Evolutionary conservation across 2,888 invertebrate species (phyloP).

Genomic region (Beris morrisii): DNA sequence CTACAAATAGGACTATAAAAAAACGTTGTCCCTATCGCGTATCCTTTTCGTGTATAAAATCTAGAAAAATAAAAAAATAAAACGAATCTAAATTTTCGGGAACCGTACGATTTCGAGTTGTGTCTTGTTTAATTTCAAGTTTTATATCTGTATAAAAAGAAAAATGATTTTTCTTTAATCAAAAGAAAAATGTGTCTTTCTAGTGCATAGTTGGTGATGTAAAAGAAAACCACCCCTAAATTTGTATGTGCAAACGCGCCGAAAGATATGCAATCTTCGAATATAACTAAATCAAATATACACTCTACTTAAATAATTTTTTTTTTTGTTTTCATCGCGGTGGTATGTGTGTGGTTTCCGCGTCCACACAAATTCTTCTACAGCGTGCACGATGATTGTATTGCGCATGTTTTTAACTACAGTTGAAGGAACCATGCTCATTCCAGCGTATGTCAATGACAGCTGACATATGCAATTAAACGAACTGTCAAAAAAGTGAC

Average conservation of each 20-base stretch:
- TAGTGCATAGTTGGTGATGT: no score
- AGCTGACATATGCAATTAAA: conserved; percentile 37
- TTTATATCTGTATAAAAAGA: no score
- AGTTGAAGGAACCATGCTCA: conserved; percentile 18
- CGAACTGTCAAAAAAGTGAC: conserved; percentile 28
- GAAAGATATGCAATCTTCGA: no score
- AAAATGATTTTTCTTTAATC: no score
- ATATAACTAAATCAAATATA: conserved; percentile 14
- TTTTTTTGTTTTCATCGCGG: neutral
- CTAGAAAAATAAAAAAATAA: conserved; percentile 26
- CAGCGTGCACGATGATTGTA: conserved; percentile 23
- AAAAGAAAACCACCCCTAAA: no score
- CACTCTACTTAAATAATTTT: conserved; percentile 13
- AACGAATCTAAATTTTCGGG: no score
- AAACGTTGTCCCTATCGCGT: conserved; percentile 29
- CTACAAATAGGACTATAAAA: conserved; percentile 2
- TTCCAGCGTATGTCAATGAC: conserved; percentile 28
- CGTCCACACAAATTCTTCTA: neutral
- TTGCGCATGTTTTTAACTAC: conserved; percentile 35
- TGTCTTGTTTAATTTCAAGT: no score
- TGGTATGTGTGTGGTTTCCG: conserved; percentile 2
- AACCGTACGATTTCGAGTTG: no score
- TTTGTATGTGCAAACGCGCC: no score
- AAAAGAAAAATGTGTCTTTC: no score
- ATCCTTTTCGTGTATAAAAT: conserved; percentile 15